Evolutionary conservation across 2,888 invertebrate genomes (phyloP).

Genomic region (Drosophila planitibia): DNA sequence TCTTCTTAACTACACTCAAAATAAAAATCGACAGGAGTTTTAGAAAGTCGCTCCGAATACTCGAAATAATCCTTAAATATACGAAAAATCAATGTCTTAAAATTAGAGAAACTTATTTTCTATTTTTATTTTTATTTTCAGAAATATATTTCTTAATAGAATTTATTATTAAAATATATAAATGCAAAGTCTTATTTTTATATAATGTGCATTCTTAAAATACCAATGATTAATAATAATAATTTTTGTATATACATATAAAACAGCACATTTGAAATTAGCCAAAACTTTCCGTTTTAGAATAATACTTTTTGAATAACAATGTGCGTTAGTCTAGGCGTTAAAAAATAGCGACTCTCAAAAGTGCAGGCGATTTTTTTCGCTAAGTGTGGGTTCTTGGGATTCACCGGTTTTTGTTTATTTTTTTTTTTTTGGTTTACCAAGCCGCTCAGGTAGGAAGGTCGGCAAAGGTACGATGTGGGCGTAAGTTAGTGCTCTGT

Average conservation of each 20-base stretch:
- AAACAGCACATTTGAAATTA: neutral
- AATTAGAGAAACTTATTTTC: neutral
- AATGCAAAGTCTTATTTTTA: neutral
- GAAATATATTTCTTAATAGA: neutral
- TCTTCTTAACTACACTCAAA: slow-evolving; percentile 7
- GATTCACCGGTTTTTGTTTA: slow-evolving; percentile 20
- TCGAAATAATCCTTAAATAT: neutral
- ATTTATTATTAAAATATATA: neutral
- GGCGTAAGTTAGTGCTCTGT: slow-evolving; percentile 33
- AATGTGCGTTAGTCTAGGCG: no score
- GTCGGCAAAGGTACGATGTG: neutral
- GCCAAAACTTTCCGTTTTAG: neutral
- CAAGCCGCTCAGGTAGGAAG: slow-evolving; percentile 13
- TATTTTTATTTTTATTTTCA: neutral
- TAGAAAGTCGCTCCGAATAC: neutral
- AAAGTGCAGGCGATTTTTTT: neutral
- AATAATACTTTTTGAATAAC: neutral
- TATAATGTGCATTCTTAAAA: neutral
- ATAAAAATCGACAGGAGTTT: neutral
- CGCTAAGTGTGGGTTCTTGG: slow-evolving; percentile 33
- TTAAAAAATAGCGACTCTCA: neutral
- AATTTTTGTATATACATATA: neutral
- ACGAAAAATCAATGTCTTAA: neutral
- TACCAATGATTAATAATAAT: neutral
- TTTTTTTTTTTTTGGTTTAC: slow-evolving; percentile 6